Conservation (phyloP, 2,113 vertebrate genomes). For the Heterotilapia buettikoferi region DNA sequence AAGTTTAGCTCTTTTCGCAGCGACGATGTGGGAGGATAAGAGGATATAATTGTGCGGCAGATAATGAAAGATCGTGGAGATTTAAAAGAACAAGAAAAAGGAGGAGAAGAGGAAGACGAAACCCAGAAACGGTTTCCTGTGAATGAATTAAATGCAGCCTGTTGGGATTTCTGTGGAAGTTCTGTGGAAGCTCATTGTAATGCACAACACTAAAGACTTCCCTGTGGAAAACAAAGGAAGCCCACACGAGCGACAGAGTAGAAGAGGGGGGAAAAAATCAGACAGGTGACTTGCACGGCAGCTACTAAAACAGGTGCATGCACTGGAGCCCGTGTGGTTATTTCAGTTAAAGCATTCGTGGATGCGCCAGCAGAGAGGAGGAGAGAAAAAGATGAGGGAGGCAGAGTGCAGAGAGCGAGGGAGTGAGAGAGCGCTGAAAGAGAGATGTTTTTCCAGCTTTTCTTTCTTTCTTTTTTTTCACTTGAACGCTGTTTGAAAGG, state of each 20-base stretch:
- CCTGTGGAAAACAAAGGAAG: slow-evolving; percentile 8
- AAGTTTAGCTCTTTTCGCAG: slow-evolving; percentile 37
- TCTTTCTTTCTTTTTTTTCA: not conserved
- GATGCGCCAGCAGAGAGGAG: slow-evolving; percentile 10
- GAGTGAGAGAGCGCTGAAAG: not conserved
- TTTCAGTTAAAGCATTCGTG: slow-evolving; percentile 12
- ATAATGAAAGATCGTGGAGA: slow-evolving; percentile 41
- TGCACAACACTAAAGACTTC: slow-evolving; percentile 10
- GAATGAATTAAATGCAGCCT: slow-evolving; percentile 14
- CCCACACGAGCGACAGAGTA: not conserved
- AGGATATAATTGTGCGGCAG: slow-evolving; percentile 47
- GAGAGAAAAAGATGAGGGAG: slow-evolving; percentile 16
- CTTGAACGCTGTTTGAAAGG: not conserved
- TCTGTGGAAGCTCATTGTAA: slow-evolving; percentile 7
- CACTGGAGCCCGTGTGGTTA: slow-evolving; percentile 18
- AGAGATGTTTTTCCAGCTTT: slow-evolving; percentile 36
- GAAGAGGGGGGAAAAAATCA: not conserved
- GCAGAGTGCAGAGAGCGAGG: not conserved
- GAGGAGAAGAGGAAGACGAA: not conserved
- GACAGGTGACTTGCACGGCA: not conserved
- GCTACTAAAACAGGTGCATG: slow-evolving; percentile 6
- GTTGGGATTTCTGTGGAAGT: not conserved
- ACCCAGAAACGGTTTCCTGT: not conserved
- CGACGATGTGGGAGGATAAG: slow-evolving; percentile 48
- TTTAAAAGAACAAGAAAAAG: not conserved